Conservation (phyloP, 2,888 invertebrate species). For the Chironomus riparius region DNA sequence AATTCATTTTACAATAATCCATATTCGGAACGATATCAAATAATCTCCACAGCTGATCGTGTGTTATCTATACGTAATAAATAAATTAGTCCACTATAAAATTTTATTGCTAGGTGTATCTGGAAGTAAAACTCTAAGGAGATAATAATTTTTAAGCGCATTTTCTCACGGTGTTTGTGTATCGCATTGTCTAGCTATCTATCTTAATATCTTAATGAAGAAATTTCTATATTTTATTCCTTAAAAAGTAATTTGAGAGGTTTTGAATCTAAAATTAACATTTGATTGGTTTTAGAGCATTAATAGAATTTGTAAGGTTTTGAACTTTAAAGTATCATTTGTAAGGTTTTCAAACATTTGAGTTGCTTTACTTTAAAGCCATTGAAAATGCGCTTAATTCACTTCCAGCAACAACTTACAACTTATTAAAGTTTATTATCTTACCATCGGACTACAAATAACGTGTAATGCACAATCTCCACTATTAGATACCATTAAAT, state of each 20-base stretch:
- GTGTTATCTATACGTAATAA: constrained; percentile 44
- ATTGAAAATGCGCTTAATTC: no score
- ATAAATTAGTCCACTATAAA: not conserved
- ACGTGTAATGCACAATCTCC: constrained; percentile 47
- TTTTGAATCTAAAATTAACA: not conserved
- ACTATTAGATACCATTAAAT: not conserved
- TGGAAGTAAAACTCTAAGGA: no score
- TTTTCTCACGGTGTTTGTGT: no score
- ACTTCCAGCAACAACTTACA: constrained; percentile 31
- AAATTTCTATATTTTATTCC: no score
- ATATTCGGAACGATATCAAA: constrained; percentile 80
- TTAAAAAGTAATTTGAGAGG: no score
- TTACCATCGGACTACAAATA: constrained; percentile 55
- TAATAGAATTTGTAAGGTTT: not conserved
- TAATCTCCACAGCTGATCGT: constrained; percentile 68
- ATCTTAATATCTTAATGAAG: no score
- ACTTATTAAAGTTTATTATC: constrained; percentile 8
- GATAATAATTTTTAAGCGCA: no score
- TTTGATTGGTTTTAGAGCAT: no score
- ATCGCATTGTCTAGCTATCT: no score
- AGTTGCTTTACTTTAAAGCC: no score
- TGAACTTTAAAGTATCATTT: not conserved
- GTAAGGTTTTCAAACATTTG: no score
- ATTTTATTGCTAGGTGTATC: no score
- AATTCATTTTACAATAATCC: constrained; percentile 51